Base-by-base conservation (phyloP, 2,797 vertebrate species). In the Hippoglossus hippoglossus region DNA sequence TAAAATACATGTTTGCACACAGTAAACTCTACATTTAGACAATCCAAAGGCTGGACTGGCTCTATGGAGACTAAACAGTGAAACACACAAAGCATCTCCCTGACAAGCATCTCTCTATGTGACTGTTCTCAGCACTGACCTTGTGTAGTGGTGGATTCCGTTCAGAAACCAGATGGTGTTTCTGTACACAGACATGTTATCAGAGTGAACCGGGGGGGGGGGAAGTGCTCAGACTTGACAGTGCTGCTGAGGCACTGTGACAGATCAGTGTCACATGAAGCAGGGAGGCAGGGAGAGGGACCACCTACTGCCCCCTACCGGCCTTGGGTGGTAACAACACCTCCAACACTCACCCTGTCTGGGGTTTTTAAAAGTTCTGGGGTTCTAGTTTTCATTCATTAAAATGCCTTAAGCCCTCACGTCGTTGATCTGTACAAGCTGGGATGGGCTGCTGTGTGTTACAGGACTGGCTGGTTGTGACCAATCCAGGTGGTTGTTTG, bases 161-260 rank as follows among this genome's bases (percentile, higher is more conserved):
- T 93, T 95, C 60, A 93, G 57, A 88, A 94, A 95, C 94, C 93
- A 94, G 68, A 93, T 60, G 60, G 90, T 24, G 69, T 94, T 94
- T 73, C 94, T 75, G 67, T 94, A 95, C 58, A 93, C 64, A 86
- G 93, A 94, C 94, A 94, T 95, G 59, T 67, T 66, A 26, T 39
- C 47, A 77, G 34, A n/a, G n/a, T 3, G 21, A 36, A 58, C n/a
- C 18, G 6, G 16, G 18, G 31, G 34, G 34, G n/a, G 3, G 28
- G 10, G 25, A n/a, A 62, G 51, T 9, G 28, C 50, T 36, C 15
- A 69, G 64, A 65, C 12, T 59, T 44, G 11, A 13, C 70, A 10
- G 41, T 66, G 53, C 63, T 60, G 22, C 24, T 53, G 55, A 46
- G 7, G 62, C 72, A 34, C 84, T 66, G 71, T 64, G 53, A 78